These are phyloP conservation scores for Drosophila eohydei DNA, from an alignment of 2,888 invertebrate genomes.

Conservation along the genomic window DNA sequence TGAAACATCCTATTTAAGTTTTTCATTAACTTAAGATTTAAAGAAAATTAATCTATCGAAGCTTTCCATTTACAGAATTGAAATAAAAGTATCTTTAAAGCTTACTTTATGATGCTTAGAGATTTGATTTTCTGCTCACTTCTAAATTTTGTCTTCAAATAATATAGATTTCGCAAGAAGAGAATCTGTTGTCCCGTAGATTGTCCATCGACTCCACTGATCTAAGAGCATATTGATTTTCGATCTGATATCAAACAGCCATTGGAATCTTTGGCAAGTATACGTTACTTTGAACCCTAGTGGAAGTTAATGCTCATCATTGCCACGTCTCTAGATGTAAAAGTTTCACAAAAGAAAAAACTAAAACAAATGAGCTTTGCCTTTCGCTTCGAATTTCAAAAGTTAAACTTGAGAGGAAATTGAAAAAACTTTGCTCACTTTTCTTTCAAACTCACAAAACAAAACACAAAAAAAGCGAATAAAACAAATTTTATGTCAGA, in stretches of 20 bases:
- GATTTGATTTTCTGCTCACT: no score
- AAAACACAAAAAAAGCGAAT: not conserved
- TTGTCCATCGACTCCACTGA: no score
- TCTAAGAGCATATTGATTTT: not conserved
- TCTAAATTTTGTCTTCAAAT: no score
- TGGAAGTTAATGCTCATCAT: not conserved
- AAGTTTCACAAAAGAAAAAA: not conserved
- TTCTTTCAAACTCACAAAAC: slow-evolving; percentile 1
- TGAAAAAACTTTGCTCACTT: slow-evolving; percentile 9
- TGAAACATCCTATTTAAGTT: no score
- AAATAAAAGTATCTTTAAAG: no score
- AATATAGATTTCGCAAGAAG: no score
- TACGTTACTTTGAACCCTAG: no score
- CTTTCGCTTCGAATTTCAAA: not conserved
- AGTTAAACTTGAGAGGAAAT: not conserved
- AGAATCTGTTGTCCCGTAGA: no score
- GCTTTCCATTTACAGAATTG: no score
- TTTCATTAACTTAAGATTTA: no score
- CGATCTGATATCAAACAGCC: not conserved
- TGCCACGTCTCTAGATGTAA: not conserved
- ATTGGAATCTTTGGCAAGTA: not conserved
- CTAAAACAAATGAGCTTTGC: slow-evolving; percentile 1
- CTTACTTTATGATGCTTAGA: no score
- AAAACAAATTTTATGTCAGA: not conserved
- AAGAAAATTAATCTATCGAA: no score